phyloP scores from a whole-genome alignment of 2,888 invertebrate genomes.

The Trissolcus brochymenae region DNA sequence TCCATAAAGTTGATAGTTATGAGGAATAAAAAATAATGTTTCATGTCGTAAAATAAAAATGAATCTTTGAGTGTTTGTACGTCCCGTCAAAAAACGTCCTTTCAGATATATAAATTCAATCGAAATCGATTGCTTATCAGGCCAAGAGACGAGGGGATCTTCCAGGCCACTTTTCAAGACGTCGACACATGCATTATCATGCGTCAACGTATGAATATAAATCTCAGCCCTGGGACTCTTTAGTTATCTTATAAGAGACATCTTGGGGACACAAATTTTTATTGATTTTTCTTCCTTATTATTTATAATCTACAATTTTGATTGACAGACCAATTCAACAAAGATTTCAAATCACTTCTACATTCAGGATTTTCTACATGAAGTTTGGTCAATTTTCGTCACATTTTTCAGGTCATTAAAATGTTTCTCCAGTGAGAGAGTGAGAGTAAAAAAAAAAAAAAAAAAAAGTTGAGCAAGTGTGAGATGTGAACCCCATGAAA shows the following conservation, averaged over 20 bases:
- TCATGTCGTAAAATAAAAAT: slow-evolving; percentile 14
- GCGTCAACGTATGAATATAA: slow-evolving; percentile 47
- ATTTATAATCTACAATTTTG: too few relatives aligned
- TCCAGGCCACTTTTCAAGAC: slow-evolving; percentile 46
- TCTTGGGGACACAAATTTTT: slow-evolving; percentile 38
- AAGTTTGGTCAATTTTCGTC: too few relatives aligned
- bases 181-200: slow-evolving; percentile 42
- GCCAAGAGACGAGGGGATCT: slow-evolving; percentile 44
- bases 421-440: background rate
- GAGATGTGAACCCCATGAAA: background rate
- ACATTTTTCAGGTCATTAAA: background rate
- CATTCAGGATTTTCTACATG: too few relatives aligned
- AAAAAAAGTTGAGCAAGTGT: slow-evolving; percentile 3
- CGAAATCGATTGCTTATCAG: slow-evolving; percentile 56
- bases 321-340: too few relatives aligned
- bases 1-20: too few relatives aligned
- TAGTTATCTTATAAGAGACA: slow-evolving; percentile 14
- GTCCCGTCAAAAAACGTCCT: slow-evolving; percentile 19
- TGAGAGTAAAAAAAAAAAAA: too few relatives aligned
- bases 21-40: slow-evolving; percentile 6
- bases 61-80: slow-evolving; percentile 46
- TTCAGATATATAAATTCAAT: slow-evolving; percentile 47
- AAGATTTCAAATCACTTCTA: too few relatives aligned
- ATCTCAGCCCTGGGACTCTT: slow-evolving; percentile 42
- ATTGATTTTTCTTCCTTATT: slow-evolving; percentile 58